A percentile compares a stretch with the other conserved stretches of the same genome.
Conservation (phyloP, 2,888 invertebrate species). For the Vanessa cardui region DNA sequence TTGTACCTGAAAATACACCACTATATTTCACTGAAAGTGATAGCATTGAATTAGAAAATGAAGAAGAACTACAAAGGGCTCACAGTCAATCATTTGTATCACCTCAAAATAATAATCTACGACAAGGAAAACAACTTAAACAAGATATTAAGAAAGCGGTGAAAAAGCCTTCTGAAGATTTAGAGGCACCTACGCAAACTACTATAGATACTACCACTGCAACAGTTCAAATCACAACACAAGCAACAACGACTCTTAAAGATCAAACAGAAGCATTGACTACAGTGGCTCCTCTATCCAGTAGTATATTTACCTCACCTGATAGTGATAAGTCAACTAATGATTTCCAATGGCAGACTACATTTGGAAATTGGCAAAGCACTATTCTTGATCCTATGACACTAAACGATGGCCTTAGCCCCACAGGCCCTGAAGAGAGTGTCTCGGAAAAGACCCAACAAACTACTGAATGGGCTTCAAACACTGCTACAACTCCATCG, state of each 20-base stretch:
- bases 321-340: conserved; percentile 71
- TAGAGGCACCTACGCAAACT: conserved; percentile 69
- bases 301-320: conserved; percentile 67
- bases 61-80: conserved; percentile 86
- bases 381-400: conserved; percentile 87
- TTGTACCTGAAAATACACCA: conserved; percentile 59
- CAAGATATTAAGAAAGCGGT: conserved; percentile 54
- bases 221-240: conserved; percentile 57
- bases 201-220: conserved; percentile 55
- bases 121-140: conserved; percentile 71
- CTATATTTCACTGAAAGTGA: conserved; percentile 72
- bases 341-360: conserved; percentile 77
- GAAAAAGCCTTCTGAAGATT: conserved; percentile 67
- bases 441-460: conserved; percentile 55
- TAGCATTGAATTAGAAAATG: conserved; percentile 78
- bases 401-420: conserved; percentile 86
- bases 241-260: conserved; percentile 55
- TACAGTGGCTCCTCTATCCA: conserved; percentile 57
- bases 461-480: conserved; percentile 57
- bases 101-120: conserved; percentile 76
- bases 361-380: conserved; percentile 84
- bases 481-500: conserved; percentile 58
- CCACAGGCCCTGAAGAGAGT: conserved; percentile 58
- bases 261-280: conserved; percentile 56
- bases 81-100: conserved; percentile 87